Conservation (phyloP, 2,888 invertebrate species). For the Blomia tropicalis region DNA sequence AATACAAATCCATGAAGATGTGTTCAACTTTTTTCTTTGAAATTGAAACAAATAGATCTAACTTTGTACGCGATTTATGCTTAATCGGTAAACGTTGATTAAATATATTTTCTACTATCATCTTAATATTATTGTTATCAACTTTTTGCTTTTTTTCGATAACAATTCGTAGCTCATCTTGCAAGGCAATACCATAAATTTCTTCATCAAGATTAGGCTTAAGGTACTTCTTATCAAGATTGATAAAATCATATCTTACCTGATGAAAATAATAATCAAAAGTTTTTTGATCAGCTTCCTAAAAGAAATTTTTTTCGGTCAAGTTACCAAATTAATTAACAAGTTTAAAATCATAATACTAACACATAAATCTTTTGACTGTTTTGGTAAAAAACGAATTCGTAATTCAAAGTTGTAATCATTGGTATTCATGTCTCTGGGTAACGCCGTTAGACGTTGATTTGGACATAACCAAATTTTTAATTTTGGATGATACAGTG, state of each 20-base stretch:
- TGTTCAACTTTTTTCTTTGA: slow-evolving; percentile 1
- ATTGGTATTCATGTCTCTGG: slow-evolving; percentile 32
- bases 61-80: not conserved
- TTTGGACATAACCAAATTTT: slow-evolving; percentile 55
- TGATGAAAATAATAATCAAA: slow-evolving; percentile 69
- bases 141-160: slow-evolving; percentile 1
- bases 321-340: not conserved
- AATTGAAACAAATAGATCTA: not conserved
- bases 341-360: not conserved
- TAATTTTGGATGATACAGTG: slow-evolving; percentile 48
- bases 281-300: slow-evolving; percentile 52
- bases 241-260: slow-evolving; percentile 58
- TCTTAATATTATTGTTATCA: not conserved
- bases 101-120: not conserved
- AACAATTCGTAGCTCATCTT: slow-evolving; percentile 59
- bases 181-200: slow-evolving; percentile 63
- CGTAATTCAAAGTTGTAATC: not conserved
- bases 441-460: slow-evolving; percentile 40
- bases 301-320: slow-evolving; percentile 30
- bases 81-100: not conserved
- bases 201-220: slow-evolving; percentile 44
- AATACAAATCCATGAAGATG: not conserved
- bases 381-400: not conserved
- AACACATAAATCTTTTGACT: not conserved
- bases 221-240: slow-evolving; percentile 41